Evolutionary conservation across 2,888 invertebrate species (phyloP).

Genomic region (Keiferia lycopersicella): DNA sequence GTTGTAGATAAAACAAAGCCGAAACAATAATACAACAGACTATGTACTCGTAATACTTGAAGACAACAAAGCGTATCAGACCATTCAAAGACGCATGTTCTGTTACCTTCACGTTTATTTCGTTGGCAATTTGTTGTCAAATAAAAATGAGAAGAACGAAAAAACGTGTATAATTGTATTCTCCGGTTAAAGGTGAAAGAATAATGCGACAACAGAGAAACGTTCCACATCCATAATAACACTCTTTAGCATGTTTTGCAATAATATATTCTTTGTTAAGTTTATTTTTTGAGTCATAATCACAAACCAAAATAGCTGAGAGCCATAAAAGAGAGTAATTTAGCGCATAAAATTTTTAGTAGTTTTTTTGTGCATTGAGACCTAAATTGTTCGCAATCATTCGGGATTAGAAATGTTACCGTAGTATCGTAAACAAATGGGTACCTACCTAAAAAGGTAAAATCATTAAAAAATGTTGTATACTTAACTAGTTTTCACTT

Average conservation of each 20-base stretch:
- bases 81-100: background rate
- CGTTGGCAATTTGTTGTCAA: background rate
- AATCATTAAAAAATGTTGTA: too few species aligned
- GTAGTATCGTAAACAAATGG: too few species aligned
- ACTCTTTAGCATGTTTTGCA: background rate
- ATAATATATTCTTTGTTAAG: background rate
- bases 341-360: too few species aligned
- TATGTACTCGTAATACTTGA: constrained; percentile 3
- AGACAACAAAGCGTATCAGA: constrained; percentile 1
- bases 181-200: background rate
- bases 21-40: background rate
- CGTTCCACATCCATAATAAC: background rate
- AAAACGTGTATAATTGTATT: background rate
- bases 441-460: too few species aligned
- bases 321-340: too few species aligned
- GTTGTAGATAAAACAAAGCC: constrained; percentile 1
- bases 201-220: background rate
- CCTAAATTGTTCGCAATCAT: too few species aligned
- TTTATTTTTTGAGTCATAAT: background rate
- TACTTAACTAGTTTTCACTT: too few species aligned
- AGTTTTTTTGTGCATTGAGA: too few species aligned
- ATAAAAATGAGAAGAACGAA: constrained; percentile 10
- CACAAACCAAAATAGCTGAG: too few species aligned
- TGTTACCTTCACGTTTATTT: background rate
- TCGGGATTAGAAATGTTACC: too few species aligned